A percentile compares a stretch with the other conserved stretches of the same genome.
Evolutionary conservation across 2,113 vertebrate species (phyloP).

Genomic region (Phyllopteryx taeniolatus): DNA sequence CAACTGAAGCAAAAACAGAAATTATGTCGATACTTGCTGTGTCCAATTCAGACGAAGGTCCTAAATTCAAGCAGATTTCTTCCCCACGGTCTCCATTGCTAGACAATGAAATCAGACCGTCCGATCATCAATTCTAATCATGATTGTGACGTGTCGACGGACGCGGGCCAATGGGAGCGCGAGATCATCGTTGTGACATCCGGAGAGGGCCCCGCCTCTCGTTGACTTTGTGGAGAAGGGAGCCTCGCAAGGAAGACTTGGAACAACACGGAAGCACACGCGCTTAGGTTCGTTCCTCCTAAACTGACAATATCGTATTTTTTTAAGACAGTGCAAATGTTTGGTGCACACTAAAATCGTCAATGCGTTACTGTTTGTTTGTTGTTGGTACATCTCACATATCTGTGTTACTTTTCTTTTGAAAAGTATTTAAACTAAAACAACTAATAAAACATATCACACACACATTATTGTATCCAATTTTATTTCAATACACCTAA

Average conservation of each 20-base stretch:
- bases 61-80: constrained; percentile 86
- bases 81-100: constrained; percentile 79
- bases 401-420: background rate
- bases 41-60: constrained; percentile 72
- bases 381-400: too few species aligned
- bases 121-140: constrained; percentile 99
- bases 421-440: background rate
- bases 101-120: constrained; percentile 98
- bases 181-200: constrained; percentile 78
- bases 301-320: background rate
- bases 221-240: constrained; percentile 66
- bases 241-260: constrained; percentile 54
- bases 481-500: too few species aligned
- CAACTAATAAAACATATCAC: background rate
- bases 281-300: background rate
- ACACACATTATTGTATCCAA: too few species aligned
- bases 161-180: constrained; percentile 84
- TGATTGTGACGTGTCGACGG: constrained; percentile 92
- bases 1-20: constrained; percentile 8
- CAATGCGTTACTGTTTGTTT: background rate
- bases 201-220: constrained; percentile 68
- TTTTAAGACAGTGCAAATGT: background rate
- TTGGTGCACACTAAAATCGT: background rate
- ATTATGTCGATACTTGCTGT: constrained; percentile 62
- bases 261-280: background rate